A percentile compares a stretch with the other conserved stretches of the same genome.
phyloP scores from a whole-genome alignment of 2,888 invertebrate genomes.

The Dolomedes plantarius region DNA sequence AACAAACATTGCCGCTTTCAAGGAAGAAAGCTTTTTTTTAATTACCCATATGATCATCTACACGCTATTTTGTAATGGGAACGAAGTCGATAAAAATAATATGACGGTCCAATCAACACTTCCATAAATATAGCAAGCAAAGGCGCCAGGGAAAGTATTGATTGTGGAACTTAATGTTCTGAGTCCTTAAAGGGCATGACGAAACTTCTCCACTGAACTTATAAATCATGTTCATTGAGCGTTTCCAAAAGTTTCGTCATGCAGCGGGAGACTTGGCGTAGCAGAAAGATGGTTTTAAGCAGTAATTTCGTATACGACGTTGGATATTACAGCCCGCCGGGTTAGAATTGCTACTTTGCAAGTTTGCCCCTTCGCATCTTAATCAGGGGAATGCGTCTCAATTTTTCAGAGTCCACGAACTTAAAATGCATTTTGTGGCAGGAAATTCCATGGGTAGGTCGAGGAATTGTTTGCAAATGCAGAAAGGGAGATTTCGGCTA shows the following conservation, averaged over 20 bases:
- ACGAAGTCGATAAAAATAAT: slow-evolving; percentile 24
- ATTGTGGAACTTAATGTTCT: slow-evolving; percentile 64
- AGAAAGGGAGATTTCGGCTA: not conserved
- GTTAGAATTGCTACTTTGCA: slow-evolving; percentile 65
- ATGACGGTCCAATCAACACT: slow-evolving; percentile 47
- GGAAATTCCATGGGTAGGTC: not conserved
- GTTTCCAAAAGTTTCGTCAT: slow-evolving; percentile 70
- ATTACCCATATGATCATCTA: not conserved
- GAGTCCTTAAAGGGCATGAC: slow-evolving; percentile 42
- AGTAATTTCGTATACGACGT: slow-evolving; percentile 59
- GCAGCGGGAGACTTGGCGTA: slow-evolving; percentile 47
- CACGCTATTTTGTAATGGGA: slow-evolving; percentile 2
- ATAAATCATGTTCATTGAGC: slow-evolving; percentile 67
- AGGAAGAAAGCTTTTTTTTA: not conserved
- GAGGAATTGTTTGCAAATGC: slow-evolving; percentile 22
- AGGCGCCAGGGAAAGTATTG: slow-evolving; percentile 39
- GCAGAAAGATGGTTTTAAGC: slow-evolving; percentile 62
- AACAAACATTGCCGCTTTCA: not conserved
- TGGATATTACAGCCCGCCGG: slow-evolving; percentile 53
- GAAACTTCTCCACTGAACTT: slow-evolving; percentile 29
- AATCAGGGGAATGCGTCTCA: slow-evolving; percentile 53
- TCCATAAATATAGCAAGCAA: slow-evolving; percentile 26
- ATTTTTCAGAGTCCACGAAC: slow-evolving; percentile 54
- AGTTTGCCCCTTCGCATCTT: slow-evolving; percentile 56
- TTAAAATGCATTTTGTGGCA: slow-evolving; percentile 56